Evolutionary conservation across 2,113 vertebrate species (phyloP), one percentile per base, ranked within the genome.

Genomic region (Amphilophus citrinellus): DNA sequence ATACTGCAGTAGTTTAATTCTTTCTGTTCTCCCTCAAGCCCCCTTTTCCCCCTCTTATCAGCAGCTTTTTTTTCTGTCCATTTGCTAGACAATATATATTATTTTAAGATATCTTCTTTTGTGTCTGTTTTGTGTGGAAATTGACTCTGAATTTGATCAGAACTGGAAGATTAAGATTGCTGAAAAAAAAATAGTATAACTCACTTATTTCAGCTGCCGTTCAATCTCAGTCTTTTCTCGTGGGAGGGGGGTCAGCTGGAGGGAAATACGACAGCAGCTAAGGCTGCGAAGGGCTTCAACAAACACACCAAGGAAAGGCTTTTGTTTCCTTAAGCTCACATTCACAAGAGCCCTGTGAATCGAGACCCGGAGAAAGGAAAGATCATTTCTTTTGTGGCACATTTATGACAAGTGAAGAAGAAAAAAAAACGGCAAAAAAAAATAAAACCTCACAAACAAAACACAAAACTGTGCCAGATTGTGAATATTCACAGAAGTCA

Each of bases 111-210:
- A 39, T 83, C 73, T 37, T 82, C 61, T 68, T 77, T 76, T 44
- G 58, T 85, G 27, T 76, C 53, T 79, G 6, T 60, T 80, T 85
- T 62, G 37, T 85, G 22, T 61, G 32, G 22, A 58, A 87, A 77
- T 83, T 79, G 66, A 24, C 61, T 71, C n/a, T 80, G 44, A 79
- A 76, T 87, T 75, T 86, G 57, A 84, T 84, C 44, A 77, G 20
- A 56, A 68, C 37, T 57, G 14, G 22, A 79, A 59, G 30, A 77
- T 22, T 22, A 42, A n/a, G 0, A 30, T 44, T 30, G 44, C 44
- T 71, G 5, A 32, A 35, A 15, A 18, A 66, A 61, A 44, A 15
- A 37, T 3, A 65, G 11, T 1, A 6, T 22, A 39, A 20, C 32
- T 35, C 61, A 65, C 79, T 84, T 79, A 80, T 83, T 85, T 63